phyloP scores from a whole-genome alignment of 2,113 vertebrate species.

The Oostethus manadensis region DNA sequence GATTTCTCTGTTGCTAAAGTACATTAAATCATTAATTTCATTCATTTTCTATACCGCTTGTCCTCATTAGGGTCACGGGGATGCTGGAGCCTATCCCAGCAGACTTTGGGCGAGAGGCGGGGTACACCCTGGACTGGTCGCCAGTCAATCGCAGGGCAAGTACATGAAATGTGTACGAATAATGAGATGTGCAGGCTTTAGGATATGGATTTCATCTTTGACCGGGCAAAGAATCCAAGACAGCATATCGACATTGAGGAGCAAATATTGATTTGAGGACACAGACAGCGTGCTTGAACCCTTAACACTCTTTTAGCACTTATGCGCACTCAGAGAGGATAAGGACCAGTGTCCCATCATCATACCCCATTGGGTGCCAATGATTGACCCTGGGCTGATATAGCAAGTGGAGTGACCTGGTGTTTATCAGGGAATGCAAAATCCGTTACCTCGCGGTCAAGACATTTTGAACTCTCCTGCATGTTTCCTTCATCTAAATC shows the following conservation, averaged over 20 bases:
- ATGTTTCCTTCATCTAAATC: too few species aligned
- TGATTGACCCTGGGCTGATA: constrained; percentile 62
- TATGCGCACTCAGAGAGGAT: constrained; percentile 5
- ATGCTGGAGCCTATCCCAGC: too few species aligned
- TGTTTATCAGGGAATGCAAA: constrained; percentile 51
- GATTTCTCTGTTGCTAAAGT: too few species aligned
- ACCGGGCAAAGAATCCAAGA: constrained; percentile 54
- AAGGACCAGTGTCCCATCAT: constrained; percentile 44
- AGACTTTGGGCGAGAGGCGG: too few species aligned
- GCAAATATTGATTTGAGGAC: constrained; percentile 54
- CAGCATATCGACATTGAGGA: constrained; percentile 39
- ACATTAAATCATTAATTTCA: too few species aligned
- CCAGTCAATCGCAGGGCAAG: too few species aligned
- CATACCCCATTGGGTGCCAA: constrained; percentile 46
- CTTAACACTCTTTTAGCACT: constrained; percentile 28
- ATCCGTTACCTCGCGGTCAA: too few species aligned
- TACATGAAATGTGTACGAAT: neutral
- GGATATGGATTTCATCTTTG: constrained; percentile 20
- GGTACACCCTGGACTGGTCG: too few species aligned
- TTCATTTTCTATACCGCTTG: too few species aligned
- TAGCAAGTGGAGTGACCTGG: constrained; percentile 57
- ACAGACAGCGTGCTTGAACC: constrained; percentile 44
- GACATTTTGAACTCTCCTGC: too few species aligned
- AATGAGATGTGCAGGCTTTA: too few species aligned
- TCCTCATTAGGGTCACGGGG: too few species aligned